Evolutionary conservation across 2,113 vertebrate species (phyloP).

Genomic region (Australoheros scitulus): DNA sequence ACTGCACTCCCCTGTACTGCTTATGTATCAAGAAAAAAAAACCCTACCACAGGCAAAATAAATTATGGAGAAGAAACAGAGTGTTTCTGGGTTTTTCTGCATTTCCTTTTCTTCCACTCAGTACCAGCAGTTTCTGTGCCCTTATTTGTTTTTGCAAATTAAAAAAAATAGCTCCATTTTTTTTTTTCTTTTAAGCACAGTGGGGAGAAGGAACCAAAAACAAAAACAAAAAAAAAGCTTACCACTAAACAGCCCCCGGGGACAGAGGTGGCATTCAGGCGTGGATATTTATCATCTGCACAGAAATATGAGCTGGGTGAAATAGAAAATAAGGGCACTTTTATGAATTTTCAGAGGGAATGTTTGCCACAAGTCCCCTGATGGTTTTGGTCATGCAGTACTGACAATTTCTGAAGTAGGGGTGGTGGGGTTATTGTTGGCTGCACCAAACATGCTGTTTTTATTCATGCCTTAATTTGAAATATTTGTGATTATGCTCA

Average conservation of each 20-base stretch:
- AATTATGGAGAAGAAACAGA: neutral
- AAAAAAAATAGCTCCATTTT: neutral
- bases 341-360: slow-evolving; percentile 1
- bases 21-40: neutral
- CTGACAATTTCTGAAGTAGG: neutral
- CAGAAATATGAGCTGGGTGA: neutral
- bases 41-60: neutral
- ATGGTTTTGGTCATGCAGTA: neutral
- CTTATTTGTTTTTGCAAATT: neutral
- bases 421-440: neutral
- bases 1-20: no score
- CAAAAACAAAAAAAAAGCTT: neutral
- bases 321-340: neutral
- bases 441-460: neutral
- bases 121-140: neutral
- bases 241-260: neutral
- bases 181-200: neutral
- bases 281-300: neutral
- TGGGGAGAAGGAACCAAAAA: neutral
- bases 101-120: neutral
- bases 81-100: neutral
- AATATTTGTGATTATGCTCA: neutral
- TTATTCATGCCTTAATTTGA: neutral
- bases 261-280: slow-evolving; percentile 7
- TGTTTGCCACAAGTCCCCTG: neutral